Conservation (phyloP, 2,888 invertebrate species). For the Drosophila mulleri region DNA sequence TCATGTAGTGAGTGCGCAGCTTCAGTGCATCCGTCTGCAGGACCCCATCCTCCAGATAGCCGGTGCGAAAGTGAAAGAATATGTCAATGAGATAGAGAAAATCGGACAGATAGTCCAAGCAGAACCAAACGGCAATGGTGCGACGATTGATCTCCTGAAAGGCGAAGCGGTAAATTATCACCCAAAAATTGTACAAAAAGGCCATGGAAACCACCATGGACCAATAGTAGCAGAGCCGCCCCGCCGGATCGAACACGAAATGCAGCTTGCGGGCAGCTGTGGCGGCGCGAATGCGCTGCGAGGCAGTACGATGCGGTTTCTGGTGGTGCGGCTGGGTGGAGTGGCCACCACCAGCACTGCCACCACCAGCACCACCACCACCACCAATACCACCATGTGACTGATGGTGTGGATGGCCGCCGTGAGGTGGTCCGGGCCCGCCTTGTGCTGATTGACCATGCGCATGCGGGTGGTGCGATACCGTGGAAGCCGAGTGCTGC, state of each 20-base stretch:
- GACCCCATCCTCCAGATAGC: conserved; percentile 98
- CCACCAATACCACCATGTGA: conserved; percentile 52
- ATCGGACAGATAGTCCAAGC: conserved; percentile 98
- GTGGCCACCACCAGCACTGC: conserved; percentile 7
- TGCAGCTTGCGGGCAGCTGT: conserved; percentile 89
- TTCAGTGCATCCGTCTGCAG: conserved; percentile 97
- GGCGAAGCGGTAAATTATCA: conserved; percentile 99
- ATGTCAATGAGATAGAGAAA: conserved; percentile 98
- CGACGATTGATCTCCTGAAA: conserved; percentile 98
- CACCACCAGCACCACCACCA: conserved; percentile 18
- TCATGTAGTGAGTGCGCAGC: conserved; percentile 98
- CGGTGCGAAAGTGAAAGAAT: conserved; percentile 98
- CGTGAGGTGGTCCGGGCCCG: conserved; percentile 62
- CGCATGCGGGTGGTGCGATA: conserved; percentile 75
- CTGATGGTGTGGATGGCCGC: conserved; percentile 68
- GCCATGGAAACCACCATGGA: conserved; percentile 98
- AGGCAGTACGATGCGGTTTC: conserved; percentile 82
- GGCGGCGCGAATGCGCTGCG: conserved; percentile 83
- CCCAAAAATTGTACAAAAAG: conserved; percentile 98
- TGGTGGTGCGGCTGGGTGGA: conserved; percentile 64
- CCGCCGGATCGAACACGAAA: conserved; percentile 99
- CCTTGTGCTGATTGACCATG: conserved; percentile 66
- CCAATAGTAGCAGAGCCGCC: conserved; percentile 98
- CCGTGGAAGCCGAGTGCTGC: conserved; percentile 75
- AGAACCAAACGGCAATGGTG: conserved; percentile 97